Base-by-base conservation (phyloP, 2,113 vertebrate genomes). In the Pycnonotus jocosus region DNA sequence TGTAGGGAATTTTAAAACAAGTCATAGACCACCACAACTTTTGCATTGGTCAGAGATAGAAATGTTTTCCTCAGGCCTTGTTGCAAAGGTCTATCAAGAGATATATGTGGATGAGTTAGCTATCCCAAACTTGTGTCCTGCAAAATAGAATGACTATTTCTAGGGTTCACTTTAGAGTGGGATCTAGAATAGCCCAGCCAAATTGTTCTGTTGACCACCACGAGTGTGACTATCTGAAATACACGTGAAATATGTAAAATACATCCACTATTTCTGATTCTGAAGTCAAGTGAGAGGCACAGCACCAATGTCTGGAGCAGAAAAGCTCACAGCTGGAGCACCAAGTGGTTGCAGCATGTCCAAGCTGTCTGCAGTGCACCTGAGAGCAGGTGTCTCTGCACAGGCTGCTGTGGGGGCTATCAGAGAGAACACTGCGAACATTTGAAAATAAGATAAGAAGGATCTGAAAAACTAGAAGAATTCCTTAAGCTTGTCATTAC, bases 21-120 rank as follows among this genome's bases (percentile, higher is more conserved):
- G 1, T 23, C 28, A 11, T 1, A 60, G 47, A 50, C 4, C 6
- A 17, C 10, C 22, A 23, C 11, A 30, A 7, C 1, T 1, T 53
- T 48, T 61, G 6, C 45, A 42, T n/a, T 27, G 42, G 6, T 58
- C 58, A 61, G 50, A 68, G 24, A 77, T 10, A 61, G n/a, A 72
- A 80, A 57, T 25, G 18, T 50, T 93, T 88, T 92, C 24, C 35
- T 23, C 11, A 23, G 17, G 5, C 4, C 7, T 72, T 12, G 10
- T 6, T 70, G 20, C 42, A 73, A 45, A 83, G 27, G 7, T 28
- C 37, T 44, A 1, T n/a, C 33, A 56, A 10, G 4, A 3, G 21
- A 4, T 54, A 21, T 24, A 17, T 54, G 20, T 44, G 31, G 18
- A 45, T 15, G 10, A n/a, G 11, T 61, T 35, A n/a, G 23, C 42